phyloP scores from a whole-genome alignment of 2,888 invertebrate species.

The Belgica antarctica region DNA sequence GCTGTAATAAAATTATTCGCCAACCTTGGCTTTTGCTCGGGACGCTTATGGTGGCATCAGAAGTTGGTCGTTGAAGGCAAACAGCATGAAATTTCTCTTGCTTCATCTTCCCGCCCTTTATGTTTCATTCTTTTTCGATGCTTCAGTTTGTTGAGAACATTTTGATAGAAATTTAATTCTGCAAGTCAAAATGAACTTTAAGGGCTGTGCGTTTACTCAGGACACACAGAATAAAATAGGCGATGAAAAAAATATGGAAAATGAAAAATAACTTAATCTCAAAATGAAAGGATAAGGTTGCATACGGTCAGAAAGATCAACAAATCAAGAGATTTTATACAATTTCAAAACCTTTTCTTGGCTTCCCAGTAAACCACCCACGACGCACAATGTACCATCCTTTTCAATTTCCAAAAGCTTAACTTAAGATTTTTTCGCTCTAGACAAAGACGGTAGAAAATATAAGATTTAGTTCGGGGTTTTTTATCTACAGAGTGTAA shows the following conservation, averaged over 20 bases:
- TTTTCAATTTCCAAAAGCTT: slow-evolving; percentile 20
- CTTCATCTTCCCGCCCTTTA: background rate
- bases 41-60: background rate
- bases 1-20: slow-evolving; percentile 5
- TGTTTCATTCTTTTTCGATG: no score
- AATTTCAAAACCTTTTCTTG: no score
- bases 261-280: background rate
- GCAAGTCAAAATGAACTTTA: slow-evolving; percentile 1
- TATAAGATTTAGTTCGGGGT: no score
- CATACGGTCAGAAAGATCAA: slow-evolving; percentile 37
- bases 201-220: background rate
- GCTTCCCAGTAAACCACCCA: background rate
- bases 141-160: no score
- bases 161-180: background rate
- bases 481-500: no score
- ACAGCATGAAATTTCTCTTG: background rate
- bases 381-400: background rate
- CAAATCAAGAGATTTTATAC: slow-evolving; percentile 25
- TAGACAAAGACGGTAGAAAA: no score
- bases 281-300: background rate
- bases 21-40: background rate
- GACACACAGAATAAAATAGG: background rate
- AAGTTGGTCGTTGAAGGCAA: background rate
- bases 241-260: no score
- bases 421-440: background rate